Evolutionary conservation across 2,888 invertebrate genomes (phyloP), one percentile per base, ranked within the genome.

Genomic region (Phaedon cochleariae): DNA sequence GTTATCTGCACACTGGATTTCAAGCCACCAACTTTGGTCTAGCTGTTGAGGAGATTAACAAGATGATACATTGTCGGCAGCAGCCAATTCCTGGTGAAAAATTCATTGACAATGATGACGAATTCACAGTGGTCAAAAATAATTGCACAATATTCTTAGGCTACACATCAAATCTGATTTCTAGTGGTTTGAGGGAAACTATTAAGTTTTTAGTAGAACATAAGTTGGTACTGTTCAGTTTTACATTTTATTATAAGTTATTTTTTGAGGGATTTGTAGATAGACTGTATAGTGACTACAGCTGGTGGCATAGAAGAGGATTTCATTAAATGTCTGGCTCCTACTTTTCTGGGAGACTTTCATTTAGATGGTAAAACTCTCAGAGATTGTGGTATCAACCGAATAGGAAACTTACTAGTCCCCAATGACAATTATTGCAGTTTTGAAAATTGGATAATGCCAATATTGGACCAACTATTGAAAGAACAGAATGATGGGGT

Each of bases 261-360:
- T 58, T 59, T 29, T 49, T 21, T 45, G 54, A 41, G 46, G 22
- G 17, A 55, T 22, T 68, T 78, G 62, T 77, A 92, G 89, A 90
- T 99, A 31, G 99, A 99, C 83, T 97, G 97, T 79, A 88, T 99
- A 70, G 98, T 99, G 0, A 95, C 98, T 0, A 96, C 97, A 10
- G 99, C 98, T 0, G 99, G 99, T 0, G 99, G 99, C 0, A 87
- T 99, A 0, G 99, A 99, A 83, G 99, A 99, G 84, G 99, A 99
- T 85, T 90, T 99, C 51, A 99, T 99, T 48, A 99, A 99, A 86
- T 99, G 99, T 81, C 86, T 99, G 60, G 96, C 95, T 1, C 95
- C 97, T 0, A 98, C 98, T 0, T 97, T 90, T 76, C 81, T 99
- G 57, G 99, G 98, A 0, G 94, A 96, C 77, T 98, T 98, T 80